Conservation (phyloP, 1,140 invertebrate species). For the Drosophila sulfurigaster region DNA sequence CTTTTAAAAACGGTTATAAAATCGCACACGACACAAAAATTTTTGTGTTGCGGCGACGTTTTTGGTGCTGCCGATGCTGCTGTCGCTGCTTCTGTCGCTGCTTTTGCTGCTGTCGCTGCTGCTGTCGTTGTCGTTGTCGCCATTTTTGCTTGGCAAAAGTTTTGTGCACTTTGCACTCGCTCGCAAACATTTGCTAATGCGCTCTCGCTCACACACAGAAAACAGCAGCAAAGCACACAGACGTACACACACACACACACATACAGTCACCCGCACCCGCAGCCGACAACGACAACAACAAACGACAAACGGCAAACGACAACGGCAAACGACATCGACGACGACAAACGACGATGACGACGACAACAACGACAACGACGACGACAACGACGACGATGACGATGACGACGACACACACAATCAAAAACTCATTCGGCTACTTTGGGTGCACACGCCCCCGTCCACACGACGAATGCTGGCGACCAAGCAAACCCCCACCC, state of each 20-base stretch:
- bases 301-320: conserved; percentile 38
- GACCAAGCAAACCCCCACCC: conserved; percentile 9
- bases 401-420: conserved; percentile 60
- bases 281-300: conserved; percentile 42
- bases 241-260: conserved; percentile 1
- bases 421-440: conserved; percentile 76
- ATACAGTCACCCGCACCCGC: conserved; percentile 18
- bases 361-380: background rate
- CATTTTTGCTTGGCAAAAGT: conserved; percentile 74
- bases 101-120: conserved; percentile 42
- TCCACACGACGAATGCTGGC: conserved; percentile 8
- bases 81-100: conserved; percentile 29
- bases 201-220: conserved; percentile 40
- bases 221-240: conserved; percentile 19
- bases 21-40: conserved; percentile 66
- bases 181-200: conserved; percentile 37
- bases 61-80: conserved; percentile 19
- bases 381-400: conserved; percentile 24
- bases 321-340: conserved; percentile 12
- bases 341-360: conserved; percentile 50
- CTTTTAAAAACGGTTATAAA: conserved; percentile 75
- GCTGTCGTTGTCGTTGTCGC: conserved; percentile 67
- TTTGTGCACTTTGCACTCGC: conserved; percentile 79
- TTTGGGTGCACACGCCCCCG: conserved; percentile 59
- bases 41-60: conserved; percentile 42